phyloP scores from a whole-genome alignment of 2,888 invertebrate species.

The Lasioglossum zephyrum region DNA sequence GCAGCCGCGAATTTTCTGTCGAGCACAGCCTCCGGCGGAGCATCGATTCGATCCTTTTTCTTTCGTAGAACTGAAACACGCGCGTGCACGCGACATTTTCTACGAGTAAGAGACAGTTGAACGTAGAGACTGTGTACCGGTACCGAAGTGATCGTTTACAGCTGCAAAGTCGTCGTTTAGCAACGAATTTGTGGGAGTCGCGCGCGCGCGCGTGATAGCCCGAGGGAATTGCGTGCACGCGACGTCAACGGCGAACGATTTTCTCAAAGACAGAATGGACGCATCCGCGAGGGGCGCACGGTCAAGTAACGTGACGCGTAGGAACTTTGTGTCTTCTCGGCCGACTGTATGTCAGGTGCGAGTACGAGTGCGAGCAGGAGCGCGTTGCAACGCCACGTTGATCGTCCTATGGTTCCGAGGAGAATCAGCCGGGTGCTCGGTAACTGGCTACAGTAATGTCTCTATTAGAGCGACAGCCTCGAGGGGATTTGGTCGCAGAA shows the following conservation, averaged over 20 bases:
- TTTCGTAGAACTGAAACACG: background rate
- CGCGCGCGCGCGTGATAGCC: background rate
- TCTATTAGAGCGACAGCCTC: too few relatives aligned
- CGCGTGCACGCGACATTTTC: background rate
- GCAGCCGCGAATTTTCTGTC: background rate
- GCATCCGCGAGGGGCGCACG: background rate
- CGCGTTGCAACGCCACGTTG: background rate
- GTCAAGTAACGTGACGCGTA: background rate
- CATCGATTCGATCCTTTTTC: background rate
- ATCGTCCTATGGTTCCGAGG: background rate
- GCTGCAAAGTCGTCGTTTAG: background rate
- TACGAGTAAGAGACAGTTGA: background rate
- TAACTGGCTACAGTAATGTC: background rate
- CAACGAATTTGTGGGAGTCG: background rate
- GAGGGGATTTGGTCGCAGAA: too few relatives aligned
- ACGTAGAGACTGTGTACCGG: background rate
- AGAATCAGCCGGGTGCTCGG: background rate
- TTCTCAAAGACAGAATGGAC: background rate
- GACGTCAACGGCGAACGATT: background rate
- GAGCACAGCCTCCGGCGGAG: background rate
- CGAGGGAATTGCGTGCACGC: background rate
- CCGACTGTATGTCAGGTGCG: constrained; percentile 9
- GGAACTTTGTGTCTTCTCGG: constrained; percentile 25
- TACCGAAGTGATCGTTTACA: background rate
- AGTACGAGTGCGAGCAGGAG: background rate